Evolutionary conservation across 2,113 vertebrate genomes (phyloP), one percentile per base, ranked within the genome.

Genomic region (Leptocoma aspasia): DNA sequence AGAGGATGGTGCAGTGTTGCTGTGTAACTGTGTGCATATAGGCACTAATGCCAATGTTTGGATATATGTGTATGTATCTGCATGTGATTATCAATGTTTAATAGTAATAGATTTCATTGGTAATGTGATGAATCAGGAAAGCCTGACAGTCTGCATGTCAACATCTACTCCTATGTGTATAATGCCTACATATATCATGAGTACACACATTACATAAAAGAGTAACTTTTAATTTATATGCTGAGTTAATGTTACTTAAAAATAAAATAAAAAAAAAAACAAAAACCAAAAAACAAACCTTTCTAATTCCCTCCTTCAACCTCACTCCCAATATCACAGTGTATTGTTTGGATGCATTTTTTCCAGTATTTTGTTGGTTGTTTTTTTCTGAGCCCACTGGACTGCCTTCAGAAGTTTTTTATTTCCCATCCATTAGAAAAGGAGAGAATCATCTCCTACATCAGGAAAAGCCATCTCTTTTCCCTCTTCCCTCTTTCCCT

Each of bases 341-440:
- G 70, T 59, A 37, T 50, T 81, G 9, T 64, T 73, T 90, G 54
- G 85, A 79, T 89, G 24, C 27, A 45, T 96, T 97, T 83, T 83
- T 95, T 90, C 69, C 50, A 63, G 52, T 53, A 26, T 92, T 90
- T 75, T 8, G 8, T 30, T 15, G 15, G 6, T 42, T 28, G 11
- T 1, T 22, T 89, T 92, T 95, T 93, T 21, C 59, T 92, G 71
- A 71, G 4, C 3, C 37, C 49, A 54, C 53, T 76, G 31, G 39
- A 89, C 60, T 94, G 82, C 42, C 83, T 96, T 96, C 63, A 90
- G 59, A 94, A 77, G 33, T 87, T n/a, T 95, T 86, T 86, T 95
- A 68, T 92, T 96, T 42, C 39, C 69, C 27, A 79, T 70, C 39
- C 57, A 54, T 83, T 85, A 92, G 72, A 93, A 95, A 22, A n/a